Evolutionary conservation across 2,888 invertebrate genomes (phyloP), one percentile per base, ranked within the genome.

Genomic region (Chouioia cunea): DNA sequence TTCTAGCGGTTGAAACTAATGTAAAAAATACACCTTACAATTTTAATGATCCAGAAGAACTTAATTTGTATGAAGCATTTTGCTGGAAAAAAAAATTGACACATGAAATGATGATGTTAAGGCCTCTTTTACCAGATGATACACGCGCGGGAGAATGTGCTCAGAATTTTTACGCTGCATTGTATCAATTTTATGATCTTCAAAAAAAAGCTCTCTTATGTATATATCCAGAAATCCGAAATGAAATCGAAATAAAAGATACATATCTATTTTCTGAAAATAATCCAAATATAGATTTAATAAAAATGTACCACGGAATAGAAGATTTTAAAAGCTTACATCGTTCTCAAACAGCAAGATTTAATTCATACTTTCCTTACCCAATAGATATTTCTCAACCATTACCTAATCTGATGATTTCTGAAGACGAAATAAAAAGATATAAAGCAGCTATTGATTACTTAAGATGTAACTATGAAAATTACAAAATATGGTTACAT

Each of bases 191-290:
- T 23, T 74, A 80, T 15, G 57, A 70, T 16, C 75, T 80, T 4
- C 84, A 85, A 46, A 81, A 79, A 58, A 79, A 76, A 23, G 82
- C 83, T n/a, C 65, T 82, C 0, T 69, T 81, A 18, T 80, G 77
- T 46, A 70, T 82, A 62, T 83, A 81, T 73, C 83, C 83, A 27
- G 81, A 83, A 73, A 68, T 81, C 65, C 78, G 79, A 46, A 79
- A 74, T 62, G 82, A 82, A 0, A 66, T 75, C n/a, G 82, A 83
- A 68, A 73, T 81, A n/a, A 70, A 77, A 12, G 77, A 78, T 18
- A 82, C 80, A 6, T 82, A 82, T 54, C 65, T 68, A n/a, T 77
- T 77, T 57, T 78, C 75, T 14, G 73, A 65, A 63, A 52, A 69
- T 69, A 74, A 74, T 57, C 18, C 53, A 23, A 60, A 70, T 22